Percentiles rank a stretch among this genome's conserved stretches.
Conservation (phyloP, 2,113 vertebrate species). For the Catharus bicknelli region DNA sequence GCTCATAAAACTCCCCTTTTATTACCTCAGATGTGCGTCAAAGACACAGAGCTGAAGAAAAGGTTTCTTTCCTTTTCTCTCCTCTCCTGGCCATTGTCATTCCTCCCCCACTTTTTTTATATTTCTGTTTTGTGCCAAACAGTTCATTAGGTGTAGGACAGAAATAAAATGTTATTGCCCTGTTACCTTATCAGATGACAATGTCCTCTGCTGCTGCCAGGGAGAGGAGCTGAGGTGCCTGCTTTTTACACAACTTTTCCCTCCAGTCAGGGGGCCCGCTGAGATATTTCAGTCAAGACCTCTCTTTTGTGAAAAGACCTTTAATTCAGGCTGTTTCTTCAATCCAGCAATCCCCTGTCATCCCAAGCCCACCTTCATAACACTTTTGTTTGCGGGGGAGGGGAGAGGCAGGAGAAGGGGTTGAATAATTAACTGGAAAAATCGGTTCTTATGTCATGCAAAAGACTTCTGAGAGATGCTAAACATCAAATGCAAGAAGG, state of each 20-base stretch:
- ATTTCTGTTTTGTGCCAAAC: background rate
- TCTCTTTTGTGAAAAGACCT: background rate
- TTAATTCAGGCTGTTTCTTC: background rate
- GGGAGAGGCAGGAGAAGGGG: background rate
- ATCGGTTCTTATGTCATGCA: constrained; percentile 39
- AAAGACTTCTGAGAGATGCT: constrained; percentile 20
- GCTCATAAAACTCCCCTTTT: constrained; percentile 34
- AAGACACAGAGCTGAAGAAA: constrained; percentile 16
- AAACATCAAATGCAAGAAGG: constrained; percentile 1
- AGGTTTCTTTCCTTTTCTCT: background rate
- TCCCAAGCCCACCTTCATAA: constrained; percentile 15
- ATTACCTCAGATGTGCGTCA: constrained; percentile 31
- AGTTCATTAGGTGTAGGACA: background rate
- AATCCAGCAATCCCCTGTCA: background rate
- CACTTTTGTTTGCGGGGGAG: background rate
- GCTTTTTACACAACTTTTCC: constrained; percentile 1
- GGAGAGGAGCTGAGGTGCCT: background rate
- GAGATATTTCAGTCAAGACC: background rate
- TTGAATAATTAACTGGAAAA: constrained; percentile 62
- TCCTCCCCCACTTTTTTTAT: background rate
- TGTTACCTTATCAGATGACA: background rate
- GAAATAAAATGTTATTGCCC: constrained; percentile 50
- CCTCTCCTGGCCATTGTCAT: background rate
- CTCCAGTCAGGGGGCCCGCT: background rate
- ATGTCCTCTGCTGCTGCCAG: background rate